Evolutionary conservation across 2,113 vertebrate genomes (phyloP), one percentile per base, ranked within the genome.

Genomic region (Corapipo altera): DNA sequence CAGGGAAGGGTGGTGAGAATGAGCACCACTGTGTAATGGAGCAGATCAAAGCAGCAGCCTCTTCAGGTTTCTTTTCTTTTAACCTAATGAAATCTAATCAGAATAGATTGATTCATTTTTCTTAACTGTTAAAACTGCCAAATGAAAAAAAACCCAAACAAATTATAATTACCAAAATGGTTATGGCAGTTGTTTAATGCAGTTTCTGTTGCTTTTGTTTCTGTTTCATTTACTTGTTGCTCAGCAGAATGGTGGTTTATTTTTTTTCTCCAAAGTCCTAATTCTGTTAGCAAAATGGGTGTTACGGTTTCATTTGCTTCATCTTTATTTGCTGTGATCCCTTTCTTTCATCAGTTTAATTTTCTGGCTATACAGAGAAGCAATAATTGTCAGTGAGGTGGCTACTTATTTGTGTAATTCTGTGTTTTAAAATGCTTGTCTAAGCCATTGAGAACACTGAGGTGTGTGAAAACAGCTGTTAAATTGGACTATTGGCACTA

Each of bases 301-400:
- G 27, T 61, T 72, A 57, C 37, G 57, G 23, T 80, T 93, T 85
- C 12, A 49, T 89, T 91, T 85, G 43, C 41, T 79, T 88, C 66
- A 59, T 61, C 41, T 79, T 87, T 85, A 70, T 89, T 79, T 89
- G 52, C 27, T 91, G 51, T 91, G 67, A 82, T 77, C 21, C 11
- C 46, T 86, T 89, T 90, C 48, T 91, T 90, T 86, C 37, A 88
- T 82, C 54, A 48, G 44, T 64, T 97, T 72, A 57, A 82, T 92
- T 93, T 80, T 93, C 67, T 73, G 87, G 61, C 77, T 91, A n/a
- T 67, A 75, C 71, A 78, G 91, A 88, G 62, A 57, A 88, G 67
- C n/a, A 74, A 4, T 91, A 91, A 87, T 37, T 52, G 55, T 48
- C 57, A 70, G 20, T 48, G 64, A 92, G 65, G 35, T 77, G 82